Evolutionary conservation across 37 sponge, comb jelly and placozoan species (phyloP).

Genomic region (Halichondria panicea): DNA sequence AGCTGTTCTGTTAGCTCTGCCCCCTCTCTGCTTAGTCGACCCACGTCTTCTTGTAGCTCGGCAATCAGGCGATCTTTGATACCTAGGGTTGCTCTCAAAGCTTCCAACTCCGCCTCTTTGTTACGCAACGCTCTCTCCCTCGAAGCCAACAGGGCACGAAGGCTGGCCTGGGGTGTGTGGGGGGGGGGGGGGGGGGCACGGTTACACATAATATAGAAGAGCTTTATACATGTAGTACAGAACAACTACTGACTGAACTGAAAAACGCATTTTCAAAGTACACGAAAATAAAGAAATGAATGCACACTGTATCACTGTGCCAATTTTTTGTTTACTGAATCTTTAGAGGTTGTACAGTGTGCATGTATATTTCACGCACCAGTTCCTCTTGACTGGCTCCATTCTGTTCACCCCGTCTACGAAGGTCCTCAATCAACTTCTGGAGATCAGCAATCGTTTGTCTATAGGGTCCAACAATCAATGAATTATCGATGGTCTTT

Average conservation of each 20-base stretch:
- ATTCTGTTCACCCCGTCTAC: slow-evolving; percentile 11
- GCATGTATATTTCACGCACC: slow-evolving; percentile 2
- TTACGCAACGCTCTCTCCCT: slow-evolving; percentile 27
- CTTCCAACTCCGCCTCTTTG: slow-evolving; percentile 56
- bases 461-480: slow-evolving; percentile 1
- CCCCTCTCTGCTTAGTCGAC: slow-evolving; percentile 17
- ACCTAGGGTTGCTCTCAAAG: slow-evolving; percentile 37
- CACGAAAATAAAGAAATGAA: too few species aligned
- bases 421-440: slow-evolving; percentile 34
- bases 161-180: slow-evolving; percentile 20
- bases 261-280: background rate
- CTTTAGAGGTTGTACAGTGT: too few species aligned
- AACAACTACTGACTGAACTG: background rate
- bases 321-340: background rate
- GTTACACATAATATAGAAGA: too few species aligned
- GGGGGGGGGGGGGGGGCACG: background rate
- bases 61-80: slow-evolving; percentile 24
- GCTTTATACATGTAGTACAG: too few species aligned
- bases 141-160: slow-evolving; percentile 34
- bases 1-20: slow-evolving; percentile 21
- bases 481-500: background rate
- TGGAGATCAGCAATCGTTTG: slow-evolving; percentile 26
- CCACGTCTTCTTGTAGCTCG: slow-evolving; percentile 44
- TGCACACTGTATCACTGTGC: too few species aligned
- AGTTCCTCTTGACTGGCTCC: slow-evolving; percentile 18